phyloP scores from a whole-genome alignment of 2,113 vertebrate genomes.

The Sebastes fasciatus region DNA sequence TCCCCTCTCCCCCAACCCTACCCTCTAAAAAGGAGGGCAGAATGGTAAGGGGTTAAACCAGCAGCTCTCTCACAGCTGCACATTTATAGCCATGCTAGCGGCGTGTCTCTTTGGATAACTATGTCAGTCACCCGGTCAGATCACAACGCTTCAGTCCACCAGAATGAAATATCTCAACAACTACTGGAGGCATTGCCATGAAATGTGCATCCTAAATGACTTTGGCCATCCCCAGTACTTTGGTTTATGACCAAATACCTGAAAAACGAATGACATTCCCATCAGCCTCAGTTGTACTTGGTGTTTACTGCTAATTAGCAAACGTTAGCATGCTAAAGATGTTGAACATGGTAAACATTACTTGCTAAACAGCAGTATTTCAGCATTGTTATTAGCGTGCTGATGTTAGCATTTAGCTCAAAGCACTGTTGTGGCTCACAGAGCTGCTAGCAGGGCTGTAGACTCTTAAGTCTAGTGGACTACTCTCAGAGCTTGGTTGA shows the following conservation, averaged over 20 bases:
- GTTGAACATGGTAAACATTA: too few relatives aligned
- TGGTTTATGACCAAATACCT: not conserved
- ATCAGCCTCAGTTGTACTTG: too few relatives aligned
- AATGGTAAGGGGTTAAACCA: not conserved
- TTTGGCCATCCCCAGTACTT: not conserved
- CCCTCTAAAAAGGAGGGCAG: too few relatives aligned
- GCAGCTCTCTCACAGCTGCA: not conserved
- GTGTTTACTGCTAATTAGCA: not conserved
- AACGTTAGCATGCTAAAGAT: not conserved
- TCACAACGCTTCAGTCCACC: not conserved
- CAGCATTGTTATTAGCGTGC: not conserved
- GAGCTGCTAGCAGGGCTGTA: too few relatives aligned
- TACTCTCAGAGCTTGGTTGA: not conserved
- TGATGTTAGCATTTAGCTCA: not conserved
- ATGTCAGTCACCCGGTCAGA: not conserved
- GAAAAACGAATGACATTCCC: not conserved
- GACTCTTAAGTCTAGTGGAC: not conserved
- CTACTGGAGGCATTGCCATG: not conserved
- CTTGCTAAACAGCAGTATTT: too few relatives aligned
- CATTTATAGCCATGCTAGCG: constrained; percentile 2
- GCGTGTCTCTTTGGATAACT: too few relatives aligned
- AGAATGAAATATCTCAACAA: not conserved
- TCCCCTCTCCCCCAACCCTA: too few relatives aligned
- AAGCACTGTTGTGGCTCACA: not conserved
- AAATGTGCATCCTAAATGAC: not conserved